phyloP scores from a whole-genome alignment of 2,888 invertebrate genomes.

The Hoplodrina ambigua region DNA sequence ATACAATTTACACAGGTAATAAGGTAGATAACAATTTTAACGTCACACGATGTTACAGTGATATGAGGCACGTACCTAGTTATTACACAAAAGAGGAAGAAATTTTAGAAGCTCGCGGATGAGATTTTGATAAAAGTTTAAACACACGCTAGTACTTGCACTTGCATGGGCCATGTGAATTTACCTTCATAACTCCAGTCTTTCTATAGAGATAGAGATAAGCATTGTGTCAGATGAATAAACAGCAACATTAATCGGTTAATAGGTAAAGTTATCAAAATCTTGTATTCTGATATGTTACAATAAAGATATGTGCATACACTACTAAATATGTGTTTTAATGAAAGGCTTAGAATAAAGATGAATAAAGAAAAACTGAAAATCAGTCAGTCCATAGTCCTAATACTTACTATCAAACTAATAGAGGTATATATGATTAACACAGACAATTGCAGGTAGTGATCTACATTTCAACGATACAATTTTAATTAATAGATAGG shows the following conservation, averaged over 20 bases:
- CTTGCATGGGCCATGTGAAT: background rate
- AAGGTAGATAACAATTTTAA: slow-evolving; percentile 32
- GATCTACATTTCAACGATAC: slow-evolving; percentile 14
- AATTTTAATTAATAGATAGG: slow-evolving; percentile 7
- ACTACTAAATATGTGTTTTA: background rate
- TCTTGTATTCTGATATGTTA: background rate
- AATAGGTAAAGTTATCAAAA: background rate
- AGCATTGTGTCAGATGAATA: background rate
- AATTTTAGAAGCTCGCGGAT: slow-evolving; percentile 37
- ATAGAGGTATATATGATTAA: slow-evolving; percentile 5
- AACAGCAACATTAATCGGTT: background rate
- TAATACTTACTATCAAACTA: background rate
- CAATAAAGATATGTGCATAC: slow-evolving; percentile 2
- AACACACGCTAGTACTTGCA: slow-evolving; percentile 15
- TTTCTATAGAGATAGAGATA: background rate
- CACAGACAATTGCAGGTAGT: background rate
- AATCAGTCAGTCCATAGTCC: background rate
- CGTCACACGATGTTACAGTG: slow-evolving; percentile 57
- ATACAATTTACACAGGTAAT: slow-evolving; percentile 26
- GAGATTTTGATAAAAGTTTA: slow-evolving; percentile 50
- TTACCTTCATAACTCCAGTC: background rate
- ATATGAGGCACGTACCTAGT: slow-evolving; percentile 28
- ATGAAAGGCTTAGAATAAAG: background rate
- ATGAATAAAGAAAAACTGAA: slow-evolving; percentile 1
- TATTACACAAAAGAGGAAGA: slow-evolving; percentile 45